Evolutionary conservation across 2,113 vertebrate species (phyloP), one percentile per base, ranked within the genome.

Genomic region (Microcebus lehilahytsara): DNA sequence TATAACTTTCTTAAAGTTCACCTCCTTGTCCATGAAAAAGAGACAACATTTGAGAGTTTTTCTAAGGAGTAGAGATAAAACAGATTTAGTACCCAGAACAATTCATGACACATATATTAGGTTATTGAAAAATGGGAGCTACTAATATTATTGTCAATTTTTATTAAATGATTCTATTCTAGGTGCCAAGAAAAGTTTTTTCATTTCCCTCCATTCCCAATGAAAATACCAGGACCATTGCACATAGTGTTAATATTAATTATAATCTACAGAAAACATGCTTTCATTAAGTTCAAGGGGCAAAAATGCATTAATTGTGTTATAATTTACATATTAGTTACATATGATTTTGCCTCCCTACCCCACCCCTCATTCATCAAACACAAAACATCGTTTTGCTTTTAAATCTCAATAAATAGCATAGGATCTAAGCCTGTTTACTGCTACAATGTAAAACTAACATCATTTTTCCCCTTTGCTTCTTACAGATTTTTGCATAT

Each of bases 401-500:
- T 64, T 86, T 90, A 32, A 58, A 22, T 74, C 40, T 74, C 53
- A 88, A 95, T 51, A 91, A 75, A 66, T 5, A 71, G 49, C 5
- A 77, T 25, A 10, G 51, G 13, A 2, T 89, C 20, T 79, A 34
- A 87, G 22, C 19, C 32, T 75, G 46, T 83, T 56, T 9, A 20
- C 32, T 85, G 89, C 9, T 62, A 6, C 3, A 8, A 5, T 20
- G 40, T 75, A 67, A 49, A 94, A 78, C 89, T 0, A 0, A 91
- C 0, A 0, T 79, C 1, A 0, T 71, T 89, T 88, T 92, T n/a
- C 58, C 19, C n/a, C 13, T 51, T 71, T 2, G 34, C 92, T 88
- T 95, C 86, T 97, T 96, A 37, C 98, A 99, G 99, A 98, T 99
- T 98, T 99, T 99, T 0, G 99, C 99, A 75, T 99, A 99, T 96